A percentile compares a stretch with the other conserved stretches of the same genome.
Evolutionary conservation across 2,113 vertebrate genomes (phyloP).

Genomic region (Mesoclemmys tuberculata): DNA sequence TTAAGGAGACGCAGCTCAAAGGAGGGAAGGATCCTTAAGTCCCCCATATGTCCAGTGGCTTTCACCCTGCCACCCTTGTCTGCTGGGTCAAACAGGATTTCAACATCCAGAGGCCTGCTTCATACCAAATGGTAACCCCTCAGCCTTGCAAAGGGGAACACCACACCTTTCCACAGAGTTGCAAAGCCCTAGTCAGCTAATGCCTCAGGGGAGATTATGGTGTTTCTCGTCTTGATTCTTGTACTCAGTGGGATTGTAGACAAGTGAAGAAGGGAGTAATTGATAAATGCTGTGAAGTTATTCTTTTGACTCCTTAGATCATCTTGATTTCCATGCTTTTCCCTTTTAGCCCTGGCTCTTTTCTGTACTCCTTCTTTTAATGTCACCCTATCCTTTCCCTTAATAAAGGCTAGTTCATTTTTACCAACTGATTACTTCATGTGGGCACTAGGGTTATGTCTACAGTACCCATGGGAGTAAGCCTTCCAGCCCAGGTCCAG

Average conservation of each 20-base stretch:
- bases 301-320: neutral
- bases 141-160: neutral
- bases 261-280: neutral
- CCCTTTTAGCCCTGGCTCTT: neutral
- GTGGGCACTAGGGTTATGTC: neutral
- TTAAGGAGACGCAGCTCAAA: neutral
- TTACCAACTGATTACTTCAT: neutral
- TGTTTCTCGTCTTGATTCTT: neutral
- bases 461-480: no score
- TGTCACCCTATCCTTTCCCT: neutral
- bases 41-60: neutral
- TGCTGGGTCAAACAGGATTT: neutral
- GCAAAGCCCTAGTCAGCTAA: neutral
- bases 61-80: neutral
- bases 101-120: neutral
- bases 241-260: neutral
- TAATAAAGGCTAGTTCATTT: neutral
- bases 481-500: no score
- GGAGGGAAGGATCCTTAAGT: neutral
- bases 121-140: neutral
- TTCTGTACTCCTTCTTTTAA: neutral
- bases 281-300: neutral
- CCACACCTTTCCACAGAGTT: neutral
- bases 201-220: neutral
- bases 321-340: neutral